A percentile compares a stretch with the other conserved stretches of the same genome.
Conservation (phyloP, 35 echinoderm and acorn worm species). For the Lytechinus variegatus region DNA sequence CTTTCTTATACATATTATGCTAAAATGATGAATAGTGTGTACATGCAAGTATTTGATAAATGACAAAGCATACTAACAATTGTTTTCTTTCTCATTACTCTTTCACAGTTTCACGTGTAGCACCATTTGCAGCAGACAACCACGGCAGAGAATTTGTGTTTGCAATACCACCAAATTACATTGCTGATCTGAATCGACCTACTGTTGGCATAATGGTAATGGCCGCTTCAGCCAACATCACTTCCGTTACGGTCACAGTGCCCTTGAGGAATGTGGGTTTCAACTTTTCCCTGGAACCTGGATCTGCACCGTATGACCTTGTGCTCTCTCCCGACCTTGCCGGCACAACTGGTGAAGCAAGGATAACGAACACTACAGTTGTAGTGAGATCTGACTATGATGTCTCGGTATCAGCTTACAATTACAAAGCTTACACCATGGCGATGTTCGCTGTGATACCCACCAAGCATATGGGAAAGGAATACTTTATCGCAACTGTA, state of each 20-base stretch:
- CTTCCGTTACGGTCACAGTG: not conserved
- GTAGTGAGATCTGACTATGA: constrained; percentile 1
- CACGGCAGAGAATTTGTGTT: constrained; percentile 20
- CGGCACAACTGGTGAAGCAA: not conserved
- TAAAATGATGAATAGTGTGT: no score
- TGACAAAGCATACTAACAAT: no score
- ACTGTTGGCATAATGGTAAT: not conserved
- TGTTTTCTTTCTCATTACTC: not conserved
- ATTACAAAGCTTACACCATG: not conserved
- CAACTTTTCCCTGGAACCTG: not conserved
- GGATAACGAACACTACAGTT: not conserved
- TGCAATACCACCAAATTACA: constrained; percentile 2
- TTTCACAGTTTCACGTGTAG: not conserved
- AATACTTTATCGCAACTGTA: constrained; percentile 6
- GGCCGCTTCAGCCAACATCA: not conserved
- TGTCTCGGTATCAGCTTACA: not conserved
- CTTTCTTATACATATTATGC: no score
- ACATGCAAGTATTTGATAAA: no score
- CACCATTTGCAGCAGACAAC: not conserved
- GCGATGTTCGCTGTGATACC: constrained; percentile 38
- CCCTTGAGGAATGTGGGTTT: not conserved
- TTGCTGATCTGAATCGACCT: not conserved
- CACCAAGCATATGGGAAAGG: constrained; percentile 33
- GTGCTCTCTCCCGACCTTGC: not conserved
- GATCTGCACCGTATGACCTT: constrained; percentile 5